Conservation (phyloP, 2,113 vertebrate species). For the Etia nguti region DNA sequence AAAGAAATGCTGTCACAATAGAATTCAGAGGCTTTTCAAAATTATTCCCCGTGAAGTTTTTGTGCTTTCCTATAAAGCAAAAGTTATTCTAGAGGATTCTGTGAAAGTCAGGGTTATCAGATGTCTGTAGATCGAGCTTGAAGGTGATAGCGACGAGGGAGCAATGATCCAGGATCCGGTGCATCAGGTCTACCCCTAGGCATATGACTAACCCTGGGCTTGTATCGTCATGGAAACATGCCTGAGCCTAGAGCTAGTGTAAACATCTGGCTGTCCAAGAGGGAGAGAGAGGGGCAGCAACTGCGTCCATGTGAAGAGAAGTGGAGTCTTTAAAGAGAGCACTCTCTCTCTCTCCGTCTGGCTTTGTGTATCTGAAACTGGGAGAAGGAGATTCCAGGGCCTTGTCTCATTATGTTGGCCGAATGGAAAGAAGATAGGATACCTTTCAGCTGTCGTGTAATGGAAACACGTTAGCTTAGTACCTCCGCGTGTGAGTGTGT, state of each 20-base stretch:
- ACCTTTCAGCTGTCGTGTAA: slow-evolving; percentile 36
- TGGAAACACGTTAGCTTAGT: slow-evolving; percentile 15
- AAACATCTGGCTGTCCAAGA: slow-evolving; percentile 67
- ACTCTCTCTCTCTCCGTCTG: neutral
- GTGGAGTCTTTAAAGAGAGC: slow-evolving; percentile 35
- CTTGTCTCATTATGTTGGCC: slow-evolving; percentile 42
- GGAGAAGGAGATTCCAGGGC: slow-evolving; percentile 36
- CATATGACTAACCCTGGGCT: slow-evolving; percentile 59
- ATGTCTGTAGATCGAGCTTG: neutral
- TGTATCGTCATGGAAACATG: slow-evolving; percentile 73
- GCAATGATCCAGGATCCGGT: slow-evolving; percentile 27
- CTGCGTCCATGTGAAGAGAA: slow-evolving; percentile 51
- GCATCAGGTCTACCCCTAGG: slow-evolving; percentile 46
- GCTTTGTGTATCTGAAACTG: slow-evolving; percentile 14
- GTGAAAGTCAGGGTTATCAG: neutral
- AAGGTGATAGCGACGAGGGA: slow-evolving; percentile 1
- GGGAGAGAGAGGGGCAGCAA: slow-evolving; percentile 38
- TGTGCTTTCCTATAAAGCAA: neutral
- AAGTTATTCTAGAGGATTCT: neutral
- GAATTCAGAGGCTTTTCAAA: neutral
- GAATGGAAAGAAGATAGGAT: slow-evolving; percentile 52
- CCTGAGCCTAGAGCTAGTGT: slow-evolving; percentile 65
- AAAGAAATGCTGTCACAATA: slow-evolving; percentile 11
- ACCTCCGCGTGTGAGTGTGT: neutral
- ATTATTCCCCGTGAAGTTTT: neutral